phyloP scores from a whole-genome alignment of 2,797 vertebrate genomes.

The Iguana delicatissima region DNA sequence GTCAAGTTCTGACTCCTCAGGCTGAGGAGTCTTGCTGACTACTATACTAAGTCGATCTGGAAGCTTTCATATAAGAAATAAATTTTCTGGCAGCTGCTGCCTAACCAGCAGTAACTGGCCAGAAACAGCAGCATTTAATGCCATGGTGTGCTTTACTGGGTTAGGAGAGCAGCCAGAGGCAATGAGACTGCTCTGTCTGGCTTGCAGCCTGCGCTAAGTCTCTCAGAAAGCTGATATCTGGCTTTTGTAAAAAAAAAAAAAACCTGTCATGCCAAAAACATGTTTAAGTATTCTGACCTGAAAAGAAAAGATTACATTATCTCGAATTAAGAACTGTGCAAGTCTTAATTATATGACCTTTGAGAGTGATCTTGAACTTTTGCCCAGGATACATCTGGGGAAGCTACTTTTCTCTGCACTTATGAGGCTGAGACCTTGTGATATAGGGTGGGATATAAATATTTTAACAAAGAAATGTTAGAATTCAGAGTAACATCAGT shows the following conservation, averaged over 20 bases:
- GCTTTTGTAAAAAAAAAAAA: background rate
- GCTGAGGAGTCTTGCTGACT: background rate
- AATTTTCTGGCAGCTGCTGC: background rate
- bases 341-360: background rate
- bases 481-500: no score
- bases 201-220: background rate
- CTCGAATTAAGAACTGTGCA: background rate
- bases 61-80: background rate
- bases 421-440: background rate
- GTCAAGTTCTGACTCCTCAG: background rate
- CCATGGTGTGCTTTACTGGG: background rate
- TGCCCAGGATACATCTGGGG: background rate
- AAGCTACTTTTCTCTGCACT: background rate
- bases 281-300: background rate
- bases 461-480: no score
- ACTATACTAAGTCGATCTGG: background rate
- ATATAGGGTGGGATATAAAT: no score
- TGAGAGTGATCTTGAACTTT: background rate
- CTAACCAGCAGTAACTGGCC: background rate
- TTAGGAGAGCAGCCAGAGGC: background rate
- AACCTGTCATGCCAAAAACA: background rate
- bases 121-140: background rate
- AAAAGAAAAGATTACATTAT: background rate
- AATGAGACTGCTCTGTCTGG: background rate
- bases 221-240: background rate